phyloP scores from a whole-genome alignment of 2,888 invertebrate genomes.

The Lepidocyrtoides sp. region DNA sequence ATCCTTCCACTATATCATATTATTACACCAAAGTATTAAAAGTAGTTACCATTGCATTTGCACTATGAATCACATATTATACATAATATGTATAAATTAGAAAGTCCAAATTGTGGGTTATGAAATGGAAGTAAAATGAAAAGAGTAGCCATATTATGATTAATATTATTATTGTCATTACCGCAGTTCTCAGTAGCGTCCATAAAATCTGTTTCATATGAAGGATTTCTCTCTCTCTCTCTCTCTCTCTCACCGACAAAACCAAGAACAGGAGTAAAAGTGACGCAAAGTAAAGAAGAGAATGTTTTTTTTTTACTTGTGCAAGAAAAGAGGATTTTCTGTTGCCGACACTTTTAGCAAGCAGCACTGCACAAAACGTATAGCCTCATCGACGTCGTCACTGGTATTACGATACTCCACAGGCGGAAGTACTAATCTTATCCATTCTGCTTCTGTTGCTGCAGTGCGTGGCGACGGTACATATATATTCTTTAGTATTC shows the following conservation, averaged over 20 bases:
- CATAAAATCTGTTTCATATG: conserved; percentile 4
- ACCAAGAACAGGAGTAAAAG: conserved; percentile 56
- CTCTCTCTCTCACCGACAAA: conserved; percentile 35
- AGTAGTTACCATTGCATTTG: too few relatives aligned
- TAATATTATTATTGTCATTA: background rate
- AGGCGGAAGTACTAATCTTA: too few relatives aligned
- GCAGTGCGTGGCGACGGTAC: too few relatives aligned
- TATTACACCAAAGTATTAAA: too few relatives aligned
- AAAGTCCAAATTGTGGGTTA: too few relatives aligned
- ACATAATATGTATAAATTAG: too few relatives aligned
- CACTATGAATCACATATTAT: too few relatives aligned
- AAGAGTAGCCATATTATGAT: too few relatives aligned
- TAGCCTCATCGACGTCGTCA: background rate
- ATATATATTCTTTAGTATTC: conserved; percentile 64
- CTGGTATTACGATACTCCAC: background rate
- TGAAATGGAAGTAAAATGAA: too few relatives aligned
- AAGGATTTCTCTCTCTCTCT: conserved; percentile 36
- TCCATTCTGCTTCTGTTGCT: background rate
- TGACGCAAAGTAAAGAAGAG: conserved; percentile 62
- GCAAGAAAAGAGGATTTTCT: conserved; percentile 12
- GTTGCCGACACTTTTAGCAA: background rate
- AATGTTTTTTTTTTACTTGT: too few relatives aligned
- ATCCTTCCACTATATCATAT: too few relatives aligned
- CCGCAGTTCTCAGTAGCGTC: background rate
- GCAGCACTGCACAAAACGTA: background rate